A percentile compares a stretch with the other conserved stretches of the same genome.
Evolutionary conservation across 2,113 vertebrate genomes (phyloP).

Genomic region (Struthidea cinerea): DNA sequence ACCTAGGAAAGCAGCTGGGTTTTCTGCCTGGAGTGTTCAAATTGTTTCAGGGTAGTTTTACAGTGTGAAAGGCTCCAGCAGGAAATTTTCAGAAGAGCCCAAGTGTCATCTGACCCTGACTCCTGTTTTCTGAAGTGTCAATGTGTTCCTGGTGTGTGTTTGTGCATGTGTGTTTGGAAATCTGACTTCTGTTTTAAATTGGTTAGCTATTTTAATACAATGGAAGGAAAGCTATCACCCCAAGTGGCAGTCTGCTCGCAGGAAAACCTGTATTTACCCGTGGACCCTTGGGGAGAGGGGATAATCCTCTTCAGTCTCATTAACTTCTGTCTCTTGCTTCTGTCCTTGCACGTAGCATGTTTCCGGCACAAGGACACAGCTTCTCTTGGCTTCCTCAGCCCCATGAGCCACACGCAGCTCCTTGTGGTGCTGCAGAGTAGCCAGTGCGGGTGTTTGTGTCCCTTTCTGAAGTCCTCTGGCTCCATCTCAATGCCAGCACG

Average conservation of each 20-base stretch:
- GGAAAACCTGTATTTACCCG: not conserved
- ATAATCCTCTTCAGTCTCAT: not conserved
- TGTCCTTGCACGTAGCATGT: not conserved
- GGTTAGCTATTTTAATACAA: not conserved
- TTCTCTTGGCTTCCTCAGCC: not conserved
- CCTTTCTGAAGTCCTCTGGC: not conserved
- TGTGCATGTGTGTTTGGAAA: not conserved
- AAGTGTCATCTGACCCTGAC: constrained; percentile 8
- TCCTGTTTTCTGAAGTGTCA: constrained; percentile 18
- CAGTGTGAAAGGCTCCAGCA: not conserved
- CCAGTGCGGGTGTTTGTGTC: not conserved
- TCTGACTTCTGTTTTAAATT: not conserved
- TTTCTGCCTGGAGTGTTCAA: not conserved
- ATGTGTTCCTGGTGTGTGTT: not conserved
- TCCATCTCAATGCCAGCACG: not conserved
- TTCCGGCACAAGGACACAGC: not conserved
- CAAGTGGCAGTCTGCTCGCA: not conserved
- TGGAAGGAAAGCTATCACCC: not conserved
- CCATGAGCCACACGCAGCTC: not conserved
- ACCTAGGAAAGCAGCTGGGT: constrained; percentile 3
- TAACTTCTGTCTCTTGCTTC: not conserved
- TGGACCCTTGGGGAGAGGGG: not conserved
- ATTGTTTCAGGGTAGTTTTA: constrained; percentile 13
- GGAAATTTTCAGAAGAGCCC: constrained; percentile 13
- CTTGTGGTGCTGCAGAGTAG: not conserved